Base-by-base conservation (phyloP, 1,140 invertebrate genomes). In the Drosophila ogumai region DNA sequence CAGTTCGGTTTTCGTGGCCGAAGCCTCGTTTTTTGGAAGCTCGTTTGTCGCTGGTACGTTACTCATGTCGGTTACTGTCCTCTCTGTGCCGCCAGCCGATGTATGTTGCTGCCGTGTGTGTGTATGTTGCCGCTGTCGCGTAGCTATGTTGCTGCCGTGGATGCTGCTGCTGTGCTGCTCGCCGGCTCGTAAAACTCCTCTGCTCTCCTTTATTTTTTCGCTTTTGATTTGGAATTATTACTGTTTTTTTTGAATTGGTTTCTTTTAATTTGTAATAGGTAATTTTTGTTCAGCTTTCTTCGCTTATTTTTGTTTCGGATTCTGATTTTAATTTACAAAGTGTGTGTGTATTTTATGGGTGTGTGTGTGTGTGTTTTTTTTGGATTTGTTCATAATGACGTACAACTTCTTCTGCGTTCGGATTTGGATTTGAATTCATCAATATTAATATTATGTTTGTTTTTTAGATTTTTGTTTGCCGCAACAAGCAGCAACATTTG, bases 391-490 rank as follows among this genome's bases (percentile, higher is more conserved):
- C 84, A 90, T 86, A 86, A 86, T 87, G 87, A 88, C 84, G 84
- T 88, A 88, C 84, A 88, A 88, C 84, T 88, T 88, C 84, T 88
- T 88, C 84, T 88, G 84, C 84, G 76, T 88, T 88, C 86, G 80
- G 66, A 67, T 79, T 79, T 78, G 80, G 82, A 88, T 88, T 87
- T 87, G 47, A 74, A 87, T 87, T 87, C 79, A 87, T 90, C 84
- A 88, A 90, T 88, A 90, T 91, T 81, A 59, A 69, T 79, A 60
- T 75, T 72, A 49, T 68, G 72, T 59, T 72, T 79, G 43, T 41
- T 44, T 46, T 46, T 32, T 69, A 43, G n/a, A 25, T 61, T 72
- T 88, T 80, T 78, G 75, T 72, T 78, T 74, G 80, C 75, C 73
- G 19, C 19, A 15, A 22, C 34, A 81, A 77, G 61, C 44, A 59